A percentile compares a stretch with the other conserved stretches of the same genome.
Evolutionary conservation across 2,797 vertebrate genomes (phyloP).

Genomic region (Chloroceryle inda): DNA sequence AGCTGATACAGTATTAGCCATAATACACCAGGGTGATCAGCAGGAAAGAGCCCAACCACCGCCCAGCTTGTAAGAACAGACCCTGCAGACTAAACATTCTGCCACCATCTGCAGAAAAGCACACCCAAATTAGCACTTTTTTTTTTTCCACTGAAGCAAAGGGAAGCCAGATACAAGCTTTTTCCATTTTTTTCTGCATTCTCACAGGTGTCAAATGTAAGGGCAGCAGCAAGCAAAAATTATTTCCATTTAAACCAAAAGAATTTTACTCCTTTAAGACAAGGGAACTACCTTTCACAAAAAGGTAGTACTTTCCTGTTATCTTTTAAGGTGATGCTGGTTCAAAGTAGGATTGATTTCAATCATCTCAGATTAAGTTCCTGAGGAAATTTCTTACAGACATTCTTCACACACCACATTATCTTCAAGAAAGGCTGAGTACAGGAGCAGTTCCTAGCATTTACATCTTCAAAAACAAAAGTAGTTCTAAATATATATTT

Average conservation of each 20-base stretch:
- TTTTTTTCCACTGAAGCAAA: constrained; percentile 43
- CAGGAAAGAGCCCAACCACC: constrained; percentile 13
- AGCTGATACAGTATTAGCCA: no score
- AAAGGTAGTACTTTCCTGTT: neutral
- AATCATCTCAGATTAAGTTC: neutral
- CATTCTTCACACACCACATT: neutral
- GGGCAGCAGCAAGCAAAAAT: constrained; percentile 6
- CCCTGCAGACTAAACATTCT: constrained; percentile 72
- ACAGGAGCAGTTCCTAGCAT: neutral
- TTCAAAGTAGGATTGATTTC: neutral
- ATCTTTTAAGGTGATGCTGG: neutral
- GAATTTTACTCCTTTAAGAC: neutral
- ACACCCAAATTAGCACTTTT: constrained; percentile 69
- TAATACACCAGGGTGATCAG: accelerated
- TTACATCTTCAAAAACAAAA: neutral
- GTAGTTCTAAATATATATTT: neutral
- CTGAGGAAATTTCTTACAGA: neutral
- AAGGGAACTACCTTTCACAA: neutral
- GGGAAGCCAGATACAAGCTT: constrained; percentile 65
- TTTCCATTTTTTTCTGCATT: constrained; percentile 38
- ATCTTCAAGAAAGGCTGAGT: neutral
- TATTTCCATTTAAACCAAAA: neutral
- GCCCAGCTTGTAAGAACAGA: constrained; percentile 54
- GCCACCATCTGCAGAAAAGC: constrained; percentile 56
- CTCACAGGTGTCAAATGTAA: constrained; percentile 55